Evolutionary conservation across 2,888 invertebrate genomes (phyloP).

Genomic region (Parnassius glacialis): DNA sequence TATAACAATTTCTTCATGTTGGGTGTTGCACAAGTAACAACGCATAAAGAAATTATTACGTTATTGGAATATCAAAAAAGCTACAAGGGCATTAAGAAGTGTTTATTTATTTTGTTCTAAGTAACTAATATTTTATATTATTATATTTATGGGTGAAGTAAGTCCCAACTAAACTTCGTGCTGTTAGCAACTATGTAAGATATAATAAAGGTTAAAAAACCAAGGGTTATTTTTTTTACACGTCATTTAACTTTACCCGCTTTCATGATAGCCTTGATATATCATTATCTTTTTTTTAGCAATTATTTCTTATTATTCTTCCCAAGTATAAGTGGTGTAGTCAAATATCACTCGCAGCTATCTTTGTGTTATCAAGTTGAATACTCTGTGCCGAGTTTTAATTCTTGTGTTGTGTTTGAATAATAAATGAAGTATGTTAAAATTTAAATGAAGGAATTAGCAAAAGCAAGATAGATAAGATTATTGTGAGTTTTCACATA

Average conservation of each 20-base stretch:
- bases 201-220: constrained; percentile 60
- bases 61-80: constrained; percentile 57
- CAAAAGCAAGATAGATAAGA: too few relatives aligned
- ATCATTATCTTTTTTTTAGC: too few relatives aligned
- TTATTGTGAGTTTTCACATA: too few relatives aligned
- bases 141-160: constrained; percentile 53
- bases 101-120: constrained; percentile 78
- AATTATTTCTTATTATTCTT: too few relatives aligned
- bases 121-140: constrained; percentile 75
- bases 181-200: constrained; percentile 68
- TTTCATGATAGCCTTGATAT: not conserved
- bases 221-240: constrained; percentile 20
- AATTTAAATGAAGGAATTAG: too few relatives aligned
- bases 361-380: too few relatives aligned
- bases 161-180: constrained; percentile 67
- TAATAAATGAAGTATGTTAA: too few relatives aligned
- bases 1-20: constrained; percentile 69
- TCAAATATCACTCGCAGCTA: too few relatives aligned
- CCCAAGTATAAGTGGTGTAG: too few relatives aligned
- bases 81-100: constrained; percentile 71
- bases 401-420: too few relatives aligned
- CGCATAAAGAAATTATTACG: constrained; percentile 65
- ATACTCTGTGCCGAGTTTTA: too few relatives aligned
- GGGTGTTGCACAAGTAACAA: constrained; percentile 65
- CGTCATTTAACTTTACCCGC: not conserved